Base-by-base conservation (phyloP, 2,797 vertebrate genomes). In the Harpagifer antarcticus region DNA sequence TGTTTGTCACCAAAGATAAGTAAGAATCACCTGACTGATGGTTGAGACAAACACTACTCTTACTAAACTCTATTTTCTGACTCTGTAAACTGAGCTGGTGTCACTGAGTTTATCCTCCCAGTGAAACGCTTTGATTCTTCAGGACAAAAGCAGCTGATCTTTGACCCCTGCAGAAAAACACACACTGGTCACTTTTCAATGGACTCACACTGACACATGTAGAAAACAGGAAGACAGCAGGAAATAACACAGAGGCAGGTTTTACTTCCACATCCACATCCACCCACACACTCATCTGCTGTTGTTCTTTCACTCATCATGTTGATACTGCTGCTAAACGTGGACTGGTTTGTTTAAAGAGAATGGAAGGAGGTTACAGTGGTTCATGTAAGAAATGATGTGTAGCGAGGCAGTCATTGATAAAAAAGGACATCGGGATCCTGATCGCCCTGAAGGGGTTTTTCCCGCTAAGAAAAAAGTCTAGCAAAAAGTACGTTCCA, bases 201-300 rank as follows among this genome's bases (percentile, higher is more conserved):
- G 60, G 72, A 74, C 73, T 3, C 74, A 57, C 43, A 60, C 53
- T 33, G 55, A 57, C 68, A 49, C 20, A 16, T 9, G 66, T 8
- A 66, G 61, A 83, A 84, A 85, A 88, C 83, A 83, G 77, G 77
- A 82, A 74, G 65, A 68, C 17, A 69, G 60, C 59, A 75, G 86
- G 81, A 88, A 84, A 88, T 80, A 83, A 77, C 81, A 76, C 54
- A 45, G 63, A 2, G 52, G 67, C 62, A 61, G 57, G 56, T 74
- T 74, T 2, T 9, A 63, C 55, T 43, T 72, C 66, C 72, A 69
- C 55, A 47, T 72, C 66, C 72, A 69, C 72, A 68, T 68, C 62
- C 81, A 52, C 62, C 31, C 56, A 53, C 65, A 6, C 13, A 6
- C 54, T 57, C 57, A 23, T 48, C 60, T 50, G 56, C 6, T 37